These are phyloP conservation scores for Laterallus jamaicensis DNA, from an alignment of 2,113 vertebrate species.

Conservation along the genomic window DNA sequence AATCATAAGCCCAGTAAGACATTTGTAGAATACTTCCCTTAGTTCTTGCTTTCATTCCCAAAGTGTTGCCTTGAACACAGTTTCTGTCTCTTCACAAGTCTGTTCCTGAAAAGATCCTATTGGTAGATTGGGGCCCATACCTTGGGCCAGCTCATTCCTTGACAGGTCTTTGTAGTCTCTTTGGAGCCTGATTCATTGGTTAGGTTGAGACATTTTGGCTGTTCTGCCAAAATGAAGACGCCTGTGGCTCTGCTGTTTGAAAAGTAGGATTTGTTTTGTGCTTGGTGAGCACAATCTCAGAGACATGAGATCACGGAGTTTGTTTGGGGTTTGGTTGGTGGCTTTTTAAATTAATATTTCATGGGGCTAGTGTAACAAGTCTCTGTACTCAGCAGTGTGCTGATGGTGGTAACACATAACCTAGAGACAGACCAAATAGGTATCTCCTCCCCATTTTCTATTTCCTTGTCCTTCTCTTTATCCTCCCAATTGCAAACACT, in stretches of 20 bases:
- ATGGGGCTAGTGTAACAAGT: neutral
- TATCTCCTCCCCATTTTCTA: neutral
- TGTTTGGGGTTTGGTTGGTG: neutral
- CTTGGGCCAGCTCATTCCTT: neutral
- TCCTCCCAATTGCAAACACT: neutral
- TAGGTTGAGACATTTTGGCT: neutral
- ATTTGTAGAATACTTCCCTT: neutral
- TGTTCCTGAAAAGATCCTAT: neutral
- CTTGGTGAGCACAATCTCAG: neutral
- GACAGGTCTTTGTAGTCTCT: neutral
- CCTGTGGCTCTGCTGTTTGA: neutral
- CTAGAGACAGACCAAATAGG: neutral
- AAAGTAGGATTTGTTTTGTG: neutral
- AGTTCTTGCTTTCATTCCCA: neutral
- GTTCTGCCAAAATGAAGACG: neutral
- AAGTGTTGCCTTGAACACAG: neutral
- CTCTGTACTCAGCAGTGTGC: neutral
- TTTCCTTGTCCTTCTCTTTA: neutral
- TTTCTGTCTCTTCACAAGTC: neutral
- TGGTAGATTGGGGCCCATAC: neutral
- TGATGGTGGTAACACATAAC: neutral
- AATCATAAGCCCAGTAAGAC: neutral
- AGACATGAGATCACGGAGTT: neutral
- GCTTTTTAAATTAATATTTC: neutral
- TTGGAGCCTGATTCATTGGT: constrained; percentile 17